phyloP scores from a whole-genome alignment of 1,140 invertebrate genomes.

The Drosophila hydei region DNA sequence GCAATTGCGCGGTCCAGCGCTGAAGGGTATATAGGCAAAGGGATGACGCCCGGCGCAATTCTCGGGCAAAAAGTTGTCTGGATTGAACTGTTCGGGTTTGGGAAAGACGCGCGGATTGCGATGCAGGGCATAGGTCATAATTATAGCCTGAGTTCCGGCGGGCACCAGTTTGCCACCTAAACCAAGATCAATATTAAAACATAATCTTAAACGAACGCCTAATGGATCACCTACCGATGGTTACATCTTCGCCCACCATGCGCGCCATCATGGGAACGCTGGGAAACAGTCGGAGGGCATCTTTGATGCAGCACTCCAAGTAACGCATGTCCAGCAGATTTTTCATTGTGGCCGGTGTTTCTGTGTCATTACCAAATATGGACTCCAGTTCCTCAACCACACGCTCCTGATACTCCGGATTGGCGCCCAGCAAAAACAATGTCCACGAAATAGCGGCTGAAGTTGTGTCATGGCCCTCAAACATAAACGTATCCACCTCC shows the following conservation, averaged over 20 bases:
- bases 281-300: conserved; percentile 88
- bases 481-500: conserved; percentile 94
- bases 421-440: conserved; percentile 87
- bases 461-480: conserved; percentile 93
- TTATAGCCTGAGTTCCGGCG: conserved; percentile 85
- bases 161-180: conserved; percentile 85
- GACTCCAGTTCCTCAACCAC: conserved; percentile 87
- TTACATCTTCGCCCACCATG: conserved; percentile 86
- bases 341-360: conserved; percentile 85
- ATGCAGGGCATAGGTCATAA: conserved; percentile 88
- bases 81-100: conserved; percentile 90
- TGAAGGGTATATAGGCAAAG: conserved; percentile 90
- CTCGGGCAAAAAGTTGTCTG: conserved; percentile 89
- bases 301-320: conserved; percentile 90
- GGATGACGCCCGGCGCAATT: conserved; percentile 86
- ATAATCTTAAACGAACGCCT: too few relatives aligned
- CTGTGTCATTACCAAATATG: conserved; percentile 86
- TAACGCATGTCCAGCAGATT: conserved; percentile 89
- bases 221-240: conserved; percentile 84
- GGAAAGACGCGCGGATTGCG: conserved; percentile 87
- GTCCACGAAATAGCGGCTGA: conserved; percentile 88
- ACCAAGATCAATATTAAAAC: conserved; percentile 2
- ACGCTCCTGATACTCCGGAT: conserved; percentile 87
- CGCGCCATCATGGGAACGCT: conserved; percentile 90
- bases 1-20: conserved; percentile 90